Evolutionary conservation across 2,888 invertebrate species (phyloP).

Genomic region (Rapana venosa): DNA sequence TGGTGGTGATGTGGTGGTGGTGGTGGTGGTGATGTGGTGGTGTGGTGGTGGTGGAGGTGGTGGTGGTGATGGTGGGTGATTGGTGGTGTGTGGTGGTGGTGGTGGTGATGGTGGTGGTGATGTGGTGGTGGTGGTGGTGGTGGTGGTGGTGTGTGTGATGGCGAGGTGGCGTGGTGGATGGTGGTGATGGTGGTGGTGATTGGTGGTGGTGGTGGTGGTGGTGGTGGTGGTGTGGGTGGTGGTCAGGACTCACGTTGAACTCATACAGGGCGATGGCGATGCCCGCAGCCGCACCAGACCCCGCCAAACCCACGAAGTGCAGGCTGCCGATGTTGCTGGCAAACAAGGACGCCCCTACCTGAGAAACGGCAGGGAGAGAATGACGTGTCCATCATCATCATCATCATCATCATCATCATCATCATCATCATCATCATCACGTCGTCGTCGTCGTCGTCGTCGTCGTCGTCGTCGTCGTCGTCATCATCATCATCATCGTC

Average conservation of each 20-base stretch:
- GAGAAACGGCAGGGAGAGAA: not conserved
- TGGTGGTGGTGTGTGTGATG: no score
- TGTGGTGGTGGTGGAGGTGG: no score
- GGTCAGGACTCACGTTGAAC: constrained; percentile 74
- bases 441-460: not conserved
- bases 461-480: not conserved
- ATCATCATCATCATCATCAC: not conserved
- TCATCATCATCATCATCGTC: constrained; percentile 38
- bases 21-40: no score
- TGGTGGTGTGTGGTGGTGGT: no score
- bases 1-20: no score
- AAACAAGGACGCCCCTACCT: constrained; percentile 80
- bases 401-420: constrained; percentile 32
- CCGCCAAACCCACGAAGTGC: constrained; percentile 80
- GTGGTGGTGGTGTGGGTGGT: no score
- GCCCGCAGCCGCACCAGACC: constrained; percentile 79
- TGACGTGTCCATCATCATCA: not conserved
- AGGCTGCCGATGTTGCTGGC: constrained; percentile 80
- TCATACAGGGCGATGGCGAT: constrained; percentile 79
- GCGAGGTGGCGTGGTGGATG: not conserved
- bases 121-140: no score
- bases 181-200: no score
- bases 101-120: no score
- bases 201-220: no score
- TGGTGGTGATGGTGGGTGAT: no score